phyloP scores from a whole-genome alignment of 1,140 invertebrate species.

The Apolygus lucorum region DNA sequence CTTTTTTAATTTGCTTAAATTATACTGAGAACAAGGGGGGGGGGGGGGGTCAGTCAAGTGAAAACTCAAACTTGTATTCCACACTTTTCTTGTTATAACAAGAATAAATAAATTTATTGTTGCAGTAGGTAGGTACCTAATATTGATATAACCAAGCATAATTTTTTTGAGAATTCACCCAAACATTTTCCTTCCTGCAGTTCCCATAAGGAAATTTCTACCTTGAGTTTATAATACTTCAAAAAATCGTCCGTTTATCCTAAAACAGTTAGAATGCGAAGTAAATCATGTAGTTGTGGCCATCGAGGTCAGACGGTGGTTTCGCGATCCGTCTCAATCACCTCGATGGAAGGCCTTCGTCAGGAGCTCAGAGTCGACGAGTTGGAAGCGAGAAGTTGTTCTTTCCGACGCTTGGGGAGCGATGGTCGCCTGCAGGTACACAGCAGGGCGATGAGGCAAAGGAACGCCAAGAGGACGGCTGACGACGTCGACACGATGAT shows the following conservation, averaged over 20 bases:
- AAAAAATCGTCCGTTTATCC: no score
- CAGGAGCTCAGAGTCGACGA: constrained; percentile 52
- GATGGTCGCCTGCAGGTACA: constrained; percentile 40
- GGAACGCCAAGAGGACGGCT: constrained; percentile 15
- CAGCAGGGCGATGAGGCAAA: constrained; percentile 18
- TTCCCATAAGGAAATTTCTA: neutral
- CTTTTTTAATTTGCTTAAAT: no score
- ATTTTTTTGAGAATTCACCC: no score
- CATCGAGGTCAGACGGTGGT: constrained; percentile 57
- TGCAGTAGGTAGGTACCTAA: no score
- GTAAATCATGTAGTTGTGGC: neutral
- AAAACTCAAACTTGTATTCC: no score
- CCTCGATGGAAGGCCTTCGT: constrained; percentile 78
- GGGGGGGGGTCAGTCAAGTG: no score
- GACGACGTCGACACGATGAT: constrained; percentile 39
- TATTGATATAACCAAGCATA: no score
- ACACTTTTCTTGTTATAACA: no score
- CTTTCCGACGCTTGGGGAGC: constrained; percentile 47
- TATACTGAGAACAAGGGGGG: no score
- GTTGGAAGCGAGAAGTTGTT: constrained; percentile 48
- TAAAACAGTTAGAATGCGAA: no score
- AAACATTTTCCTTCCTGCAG: constrained; percentile 6
- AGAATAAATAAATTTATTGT: no score
- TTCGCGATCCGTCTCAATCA: constrained; percentile 78
- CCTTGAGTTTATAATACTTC: no score